A percentile compares a stretch with the other conserved stretches of the same genome.
phyloP scores from a whole-genome alignment of 2,113 vertebrate species.

The Amia ocellicauda region DNA sequence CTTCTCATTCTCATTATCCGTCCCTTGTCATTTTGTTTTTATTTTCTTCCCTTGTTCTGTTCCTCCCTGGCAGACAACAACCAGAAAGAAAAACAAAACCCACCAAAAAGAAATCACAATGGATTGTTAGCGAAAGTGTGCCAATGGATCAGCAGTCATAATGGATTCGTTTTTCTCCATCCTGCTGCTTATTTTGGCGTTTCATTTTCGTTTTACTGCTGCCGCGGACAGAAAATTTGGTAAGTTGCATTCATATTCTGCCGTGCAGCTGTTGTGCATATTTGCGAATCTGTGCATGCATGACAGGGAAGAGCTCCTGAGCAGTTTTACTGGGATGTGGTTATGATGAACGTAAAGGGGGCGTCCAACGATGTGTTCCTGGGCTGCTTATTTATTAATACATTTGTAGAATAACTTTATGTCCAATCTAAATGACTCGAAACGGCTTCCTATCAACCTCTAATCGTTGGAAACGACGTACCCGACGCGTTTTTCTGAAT shows the following conservation, averaged over 20 bases:
- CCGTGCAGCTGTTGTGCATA: background rate
- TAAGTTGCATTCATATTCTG: constrained; percentile 44
- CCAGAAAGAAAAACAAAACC: constrained; percentile 1
- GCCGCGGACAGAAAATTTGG: constrained; percentile 58
- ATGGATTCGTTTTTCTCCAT: constrained; percentile 57
- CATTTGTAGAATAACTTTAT: no score
- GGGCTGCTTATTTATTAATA: no score
- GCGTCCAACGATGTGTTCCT: no score
- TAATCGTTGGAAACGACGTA: no score
- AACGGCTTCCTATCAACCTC: no score
- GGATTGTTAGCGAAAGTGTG: constrained; percentile 46
- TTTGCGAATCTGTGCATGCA: background rate
- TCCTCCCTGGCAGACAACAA: background rate
- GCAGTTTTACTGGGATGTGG: background rate
- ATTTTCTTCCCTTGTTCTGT: no score
- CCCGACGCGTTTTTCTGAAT: no score
- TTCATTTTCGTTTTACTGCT: constrained; percentile 44
- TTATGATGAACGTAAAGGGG: no score
- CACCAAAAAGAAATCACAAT: constrained; percentile 23
- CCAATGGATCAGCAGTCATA: constrained; percentile 41
- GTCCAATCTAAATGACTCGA: no score
- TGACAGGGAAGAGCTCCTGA: background rate
- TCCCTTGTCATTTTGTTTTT: background rate
- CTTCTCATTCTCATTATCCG: background rate
- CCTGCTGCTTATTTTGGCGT: constrained; percentile 51